Evolutionary conservation across 2,888 invertebrate species (phyloP), one percentile per base, ranked within the genome.

Genomic region (Chloroclysta siterata): DNA sequence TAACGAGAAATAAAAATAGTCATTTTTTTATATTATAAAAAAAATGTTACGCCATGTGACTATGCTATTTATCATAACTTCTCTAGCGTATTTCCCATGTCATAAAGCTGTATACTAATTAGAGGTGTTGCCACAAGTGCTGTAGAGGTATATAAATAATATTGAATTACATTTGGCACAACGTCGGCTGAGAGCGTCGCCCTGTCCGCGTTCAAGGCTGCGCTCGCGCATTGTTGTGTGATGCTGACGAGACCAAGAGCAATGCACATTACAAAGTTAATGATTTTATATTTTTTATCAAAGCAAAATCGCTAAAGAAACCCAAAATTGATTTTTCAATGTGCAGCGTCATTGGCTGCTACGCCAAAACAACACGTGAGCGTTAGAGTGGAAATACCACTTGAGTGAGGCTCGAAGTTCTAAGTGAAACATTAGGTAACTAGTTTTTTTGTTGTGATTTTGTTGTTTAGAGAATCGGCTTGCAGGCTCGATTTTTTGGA

Each of bases 161-260:
- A 78, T 76, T 76, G 71, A 59, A 75, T 76, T 76, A 77, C 76
- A 76, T 84, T 82, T 84, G 82, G 84, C 84, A 83, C 77, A 74
- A 73, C 70, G 66, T 63, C 59, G 60, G 73, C 72, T 57, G 77
- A 75, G 82, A 75, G 75, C 83, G 79, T 73, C 74, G 83, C 53
- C 78, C 72, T 72, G 76, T 72, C 58, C 74, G 75, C 77, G 85
- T 84, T 85, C 85, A 85, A 85, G 85, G 85, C 72, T 79, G 76
- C 69, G 74, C 44, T 50, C 61, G 73, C 77, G 80, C 79, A 78
- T 78, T 81, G 80, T 82, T 77, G 67, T 76, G 78, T 75, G 79
- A 79, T 76, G 69, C 72, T 73, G 60, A 44, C 47, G 36, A 46
- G 11, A 46, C 17, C 4, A 46, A 44, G 44, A 44, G 14, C 44